Conservation (phyloP, 1,140 invertebrate genomes). For the Scaptomyza hsui region DNA sequence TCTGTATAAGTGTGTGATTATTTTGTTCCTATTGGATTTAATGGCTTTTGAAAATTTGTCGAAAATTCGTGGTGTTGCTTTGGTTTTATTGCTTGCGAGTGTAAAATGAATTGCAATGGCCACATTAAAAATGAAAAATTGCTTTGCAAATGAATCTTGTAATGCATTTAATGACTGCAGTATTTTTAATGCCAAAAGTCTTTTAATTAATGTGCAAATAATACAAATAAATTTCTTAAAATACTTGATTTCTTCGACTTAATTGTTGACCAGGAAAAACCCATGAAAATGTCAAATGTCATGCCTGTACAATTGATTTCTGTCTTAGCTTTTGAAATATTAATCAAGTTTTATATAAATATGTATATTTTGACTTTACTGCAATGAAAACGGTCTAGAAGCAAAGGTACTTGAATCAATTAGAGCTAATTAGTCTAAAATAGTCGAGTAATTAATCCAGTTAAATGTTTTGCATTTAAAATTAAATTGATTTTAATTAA, state of each 20-base stretch:
- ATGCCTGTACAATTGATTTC: neutral
- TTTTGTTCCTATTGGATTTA: slow-evolving; percentile 13
- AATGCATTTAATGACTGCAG: slow-evolving; percentile 35
- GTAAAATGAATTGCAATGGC: slow-evolving; percentile 57
- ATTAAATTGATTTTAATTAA: slow-evolving; percentile 3
- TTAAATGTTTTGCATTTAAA: neutral
- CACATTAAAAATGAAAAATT: slow-evolving; percentile 58
- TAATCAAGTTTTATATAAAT: neutral
- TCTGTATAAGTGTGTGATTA: slow-evolving; percentile 24
- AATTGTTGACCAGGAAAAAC: neutral
- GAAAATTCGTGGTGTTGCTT: slow-evolving; percentile 49
- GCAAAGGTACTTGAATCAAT: slow-evolving; percentile 10
- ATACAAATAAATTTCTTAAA: slow-evolving; percentile 5
- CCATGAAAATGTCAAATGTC: neutral
- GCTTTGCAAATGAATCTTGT: slow-evolving; percentile 21
- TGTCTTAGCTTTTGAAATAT: neutral
- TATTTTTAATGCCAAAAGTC: slow-evolving; percentile 45
- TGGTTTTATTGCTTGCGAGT: slow-evolving; percentile 11
- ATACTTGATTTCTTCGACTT: neutral
- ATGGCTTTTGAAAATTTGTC: slow-evolving; percentile 48
- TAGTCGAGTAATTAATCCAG: neutral
- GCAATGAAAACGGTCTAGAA: too few species aligned
- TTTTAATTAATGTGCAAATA: slow-evolving; percentile 30
- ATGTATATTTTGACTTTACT: neutral
- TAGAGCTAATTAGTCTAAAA: neutral